These are phyloP conservation scores for Cordilura impudica DNA, from an alignment of 2,888 invertebrate genomes.

Conservation along the genomic window DNA sequence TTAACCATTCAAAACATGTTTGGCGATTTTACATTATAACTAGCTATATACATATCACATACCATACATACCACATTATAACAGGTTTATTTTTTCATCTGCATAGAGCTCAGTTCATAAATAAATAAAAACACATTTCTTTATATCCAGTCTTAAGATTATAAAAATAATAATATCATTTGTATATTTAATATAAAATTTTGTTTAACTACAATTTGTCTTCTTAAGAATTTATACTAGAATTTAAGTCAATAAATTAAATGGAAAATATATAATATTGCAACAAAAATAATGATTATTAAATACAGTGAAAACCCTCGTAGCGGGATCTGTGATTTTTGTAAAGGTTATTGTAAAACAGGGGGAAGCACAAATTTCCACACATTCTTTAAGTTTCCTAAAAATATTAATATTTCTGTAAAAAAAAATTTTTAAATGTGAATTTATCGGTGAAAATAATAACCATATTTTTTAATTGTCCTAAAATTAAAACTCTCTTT, in stretches of 20 bases:
- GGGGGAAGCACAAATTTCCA: no score
- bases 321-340: background rate
- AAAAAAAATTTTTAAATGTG: no score
- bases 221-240: slow-evolving; percentile 28
- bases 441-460: no score
- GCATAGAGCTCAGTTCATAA: background rate
- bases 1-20: background rate
- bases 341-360: no score
- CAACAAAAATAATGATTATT: background rate
- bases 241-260: slow-evolving; percentile 36
- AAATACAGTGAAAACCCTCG: slow-evolving; percentile 17
- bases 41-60: no score
- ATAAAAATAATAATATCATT: slow-evolving; percentile 6
- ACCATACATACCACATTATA: background rate
- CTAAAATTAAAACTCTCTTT: no score
- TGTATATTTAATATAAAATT: background rate
- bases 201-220: slow-evolving; percentile 22
- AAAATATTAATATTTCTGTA: no score
- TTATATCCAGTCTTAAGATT: slow-evolving; percentile 49
- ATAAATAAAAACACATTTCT: background rate
- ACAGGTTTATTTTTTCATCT: background rate
- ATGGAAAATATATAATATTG: slow-evolving; percentile 10
- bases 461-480: no score
- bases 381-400: no score
- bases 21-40: no score